A percentile compares a stretch with the other conserved stretches of the same genome.
Conservation (phyloP, 2,113 vertebrate genomes). For the Hyperopisus bebe region DNA sequence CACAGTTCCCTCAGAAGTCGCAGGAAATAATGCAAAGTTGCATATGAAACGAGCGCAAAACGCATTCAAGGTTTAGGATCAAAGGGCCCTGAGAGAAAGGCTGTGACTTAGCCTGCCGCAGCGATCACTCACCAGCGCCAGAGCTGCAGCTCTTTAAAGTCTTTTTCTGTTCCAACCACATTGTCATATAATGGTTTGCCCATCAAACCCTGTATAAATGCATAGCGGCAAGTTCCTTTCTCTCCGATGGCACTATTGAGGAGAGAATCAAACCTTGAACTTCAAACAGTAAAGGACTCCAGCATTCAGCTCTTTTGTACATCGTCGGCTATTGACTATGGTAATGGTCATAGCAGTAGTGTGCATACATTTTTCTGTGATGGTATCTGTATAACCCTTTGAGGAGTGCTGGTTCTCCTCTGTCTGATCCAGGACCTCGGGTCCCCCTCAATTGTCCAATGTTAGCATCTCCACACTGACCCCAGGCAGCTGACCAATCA, state of each 20-base stretch:
- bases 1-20: conserved; percentile 52
- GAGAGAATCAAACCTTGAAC: background rate
- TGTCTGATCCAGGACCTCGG: background rate
- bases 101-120: conserved; percentile 56
- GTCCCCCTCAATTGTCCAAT: background rate
- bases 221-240: conserved; percentile 49
- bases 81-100: conserved; percentile 59
- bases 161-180: conserved; percentile 57
- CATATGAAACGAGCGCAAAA: conserved; percentile 44
- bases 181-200: conserved; percentile 56
- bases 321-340: background rate
- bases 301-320: background rate
- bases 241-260: conserved; percentile 13
- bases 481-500: background rate
- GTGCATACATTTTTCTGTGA: background rate
- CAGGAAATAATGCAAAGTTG: conserved; percentile 48
- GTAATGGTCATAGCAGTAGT: background rate
- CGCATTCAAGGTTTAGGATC: conserved; percentile 59
- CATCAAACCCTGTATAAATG: conserved; percentile 50
- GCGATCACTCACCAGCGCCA: conserved; percentile 55
- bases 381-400: background rate
- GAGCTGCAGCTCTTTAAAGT: conserved; percentile 54
- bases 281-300: background rate
- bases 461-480: background rate
- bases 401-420: background rate